Evolutionary conservation across 2,797 vertebrate genomes (phyloP), one percentile per base, ranked within the genome.

Genomic region (Discoglossus pictus): DNA sequence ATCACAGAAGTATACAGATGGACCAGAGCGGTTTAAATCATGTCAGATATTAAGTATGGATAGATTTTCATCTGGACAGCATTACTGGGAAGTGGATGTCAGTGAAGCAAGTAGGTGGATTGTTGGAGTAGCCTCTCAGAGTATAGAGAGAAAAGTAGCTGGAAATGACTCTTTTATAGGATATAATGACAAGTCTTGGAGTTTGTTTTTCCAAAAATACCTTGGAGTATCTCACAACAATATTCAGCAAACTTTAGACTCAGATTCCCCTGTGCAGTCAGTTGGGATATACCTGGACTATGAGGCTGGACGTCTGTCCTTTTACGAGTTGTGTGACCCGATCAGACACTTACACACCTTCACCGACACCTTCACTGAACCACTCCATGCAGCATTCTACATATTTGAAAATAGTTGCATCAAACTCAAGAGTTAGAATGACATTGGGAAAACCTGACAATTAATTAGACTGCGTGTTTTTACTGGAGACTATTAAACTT

Each of bases 271-370:
- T 10, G 15, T 12, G 17, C 43, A 11, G 18, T 46, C 43, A 21
- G 43, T n/a, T n/a, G n/a, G n/a, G n/a, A n/a, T n/a, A 21, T 11
- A 11, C 6, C 18, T 10, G 40, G 40, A 16, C n/a, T n/a, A 43
- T 23, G 43, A 46, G 43, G 43, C 43, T 12, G 43, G 43, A 11
- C 43, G 43, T 1, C 18, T 46, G 17, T 20, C 43, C 9, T 46
- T 46, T 46, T 46, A 46, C 12, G 43, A 46, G 43, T 20, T 46
- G 43, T 20, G 43, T 46, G 43, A 46, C 43, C 2, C 17, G 18
- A 21, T 46, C 43, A 46, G 9, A 23, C 43, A 21, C 43, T 46
- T 46, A 46, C 43, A 46, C 43, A 46, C 43, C 43, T 46, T 46
- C 20, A 46, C 43, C 23, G 43, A 17, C 43, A 3, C 43, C 43